A percentile compares a stretch with the other conserved stretches of the same genome.
These are phyloP conservation scores for Theocolax elegans DNA, from an alignment of 1,140 invertebrate genomes.

Conservation along the genomic window DNA sequence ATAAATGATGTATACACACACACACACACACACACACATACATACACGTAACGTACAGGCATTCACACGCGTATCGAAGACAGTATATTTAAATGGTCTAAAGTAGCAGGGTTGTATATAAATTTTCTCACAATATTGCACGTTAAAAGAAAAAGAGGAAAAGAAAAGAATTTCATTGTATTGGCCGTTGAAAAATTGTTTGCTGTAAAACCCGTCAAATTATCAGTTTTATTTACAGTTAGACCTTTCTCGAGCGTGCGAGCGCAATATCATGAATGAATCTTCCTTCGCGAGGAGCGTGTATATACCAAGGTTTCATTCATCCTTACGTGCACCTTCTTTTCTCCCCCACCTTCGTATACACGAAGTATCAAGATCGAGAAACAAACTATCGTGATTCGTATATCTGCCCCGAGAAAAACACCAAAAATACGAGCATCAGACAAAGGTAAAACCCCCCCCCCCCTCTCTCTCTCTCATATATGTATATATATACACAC, in stretches of 20 bases:
- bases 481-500: too few relatives aligned
- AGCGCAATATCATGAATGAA: conserved; percentile 27
- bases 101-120: neutral
- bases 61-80: too few relatives aligned
- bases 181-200: conserved; percentile 3
- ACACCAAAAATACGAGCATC: conserved; percentile 24
- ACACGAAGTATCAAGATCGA: conserved; percentile 7
- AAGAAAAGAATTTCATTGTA: neutral
- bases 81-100: too few relatives aligned
- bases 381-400: conserved; percentile 32
- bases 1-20: too few relatives aligned
- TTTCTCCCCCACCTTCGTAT: neutral
- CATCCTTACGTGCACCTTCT: neutral
- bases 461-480: too few relatives aligned
- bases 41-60: too few relatives aligned
- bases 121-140: neutral
- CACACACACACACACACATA: too few relatives aligned
- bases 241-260: neutral
- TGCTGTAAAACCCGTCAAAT: conserved; percentile 25
- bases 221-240: conserved; percentile 29
- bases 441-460: neutral
- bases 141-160: neutral
- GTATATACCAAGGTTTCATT: conserved; percentile 15
- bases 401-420: conserved; percentile 24
- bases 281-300: neutral